These are phyloP conservation scores for Lepetodrilus schrolli DNA, from an alignment of 2,888 invertebrate genomes.

Conservation along the genomic window DNA sequence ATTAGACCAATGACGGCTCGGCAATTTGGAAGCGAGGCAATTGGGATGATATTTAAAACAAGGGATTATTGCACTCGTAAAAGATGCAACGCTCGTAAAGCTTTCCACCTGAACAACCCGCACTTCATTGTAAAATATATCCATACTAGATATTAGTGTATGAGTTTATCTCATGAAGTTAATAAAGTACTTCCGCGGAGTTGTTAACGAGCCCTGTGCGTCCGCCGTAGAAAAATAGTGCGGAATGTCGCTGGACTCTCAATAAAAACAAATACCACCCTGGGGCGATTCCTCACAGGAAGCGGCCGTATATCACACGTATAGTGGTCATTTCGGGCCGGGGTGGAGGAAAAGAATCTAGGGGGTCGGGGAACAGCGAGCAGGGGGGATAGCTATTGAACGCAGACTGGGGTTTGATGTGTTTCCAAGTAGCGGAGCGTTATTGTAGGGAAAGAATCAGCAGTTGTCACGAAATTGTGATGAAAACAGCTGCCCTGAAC, in stretches of 20 bases:
- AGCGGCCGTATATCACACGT: background rate
- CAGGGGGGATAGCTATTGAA: background rate
- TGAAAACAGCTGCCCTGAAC: background rate
- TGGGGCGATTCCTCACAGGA: slow-evolving; percentile 4
- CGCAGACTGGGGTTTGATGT: background rate
- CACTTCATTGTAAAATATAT: slow-evolving; percentile 15
- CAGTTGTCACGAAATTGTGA: background rate
- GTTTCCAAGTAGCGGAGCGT: background rate
- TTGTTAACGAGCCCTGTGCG: background rate
- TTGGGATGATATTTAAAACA: slow-evolving; percentile 17
- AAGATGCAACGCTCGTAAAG: background rate
- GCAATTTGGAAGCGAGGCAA: background rate
- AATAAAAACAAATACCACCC: slow-evolving; percentile 16
- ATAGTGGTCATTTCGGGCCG: background rate
- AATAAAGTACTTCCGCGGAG: background rate
- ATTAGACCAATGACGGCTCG: background rate
- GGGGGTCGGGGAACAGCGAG: background rate
- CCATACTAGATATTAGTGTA: slow-evolving; percentile 1
- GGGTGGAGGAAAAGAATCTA: background rate
- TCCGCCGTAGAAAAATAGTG: slow-evolving; percentile 4
- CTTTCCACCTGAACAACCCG: slow-evolving; percentile 2
- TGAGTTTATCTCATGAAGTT: slow-evolving; percentile 18
- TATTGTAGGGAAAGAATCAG: background rate
- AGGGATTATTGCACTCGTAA: background rate
- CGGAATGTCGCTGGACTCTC: background rate